A percentile compares a stretch with the other conserved stretches of the same genome.
Conservation (phyloP, 2,888 invertebrate genomes). For the Listrodromus nycthemerus region DNA sequence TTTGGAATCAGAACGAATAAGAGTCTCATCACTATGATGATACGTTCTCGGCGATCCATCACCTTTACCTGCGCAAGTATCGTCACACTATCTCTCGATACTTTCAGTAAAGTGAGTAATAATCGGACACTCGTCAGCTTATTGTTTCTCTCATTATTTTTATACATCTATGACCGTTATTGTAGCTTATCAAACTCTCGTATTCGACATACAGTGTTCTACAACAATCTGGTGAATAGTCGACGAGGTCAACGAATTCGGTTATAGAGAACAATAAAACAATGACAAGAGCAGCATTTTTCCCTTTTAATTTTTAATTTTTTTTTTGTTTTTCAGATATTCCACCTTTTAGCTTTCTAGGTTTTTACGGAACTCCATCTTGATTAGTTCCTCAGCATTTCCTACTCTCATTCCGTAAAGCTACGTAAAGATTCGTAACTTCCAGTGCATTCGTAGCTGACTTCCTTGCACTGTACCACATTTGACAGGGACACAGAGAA, state of each 20-base stretch:
- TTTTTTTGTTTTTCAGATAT: too few relatives aligned
- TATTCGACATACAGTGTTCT: conserved; percentile 70
- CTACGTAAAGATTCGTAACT: too few relatives aligned
- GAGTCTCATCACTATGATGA: conserved; percentile 59
- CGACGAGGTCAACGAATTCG: background rate
- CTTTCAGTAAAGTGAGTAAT: conserved; percentile 72
- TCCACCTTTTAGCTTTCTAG: too few relatives aligned
- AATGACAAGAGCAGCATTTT: background rate
- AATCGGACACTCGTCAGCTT: background rate
- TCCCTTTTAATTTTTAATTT: too few relatives aligned
- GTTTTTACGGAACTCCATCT: too few relatives aligned
- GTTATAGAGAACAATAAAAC: conserved; percentile 4
- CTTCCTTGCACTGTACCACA: too few relatives aligned
- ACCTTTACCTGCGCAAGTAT: conserved; percentile 73
- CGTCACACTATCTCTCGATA: conserved; percentile 72
- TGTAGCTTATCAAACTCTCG: conserved; percentile 70
- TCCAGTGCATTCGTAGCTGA: too few relatives aligned
- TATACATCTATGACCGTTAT: background rate
- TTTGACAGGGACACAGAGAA: too few relatives aligned
- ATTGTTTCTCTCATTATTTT: background rate
- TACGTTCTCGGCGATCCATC: conserved; percentile 72
- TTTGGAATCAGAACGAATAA: conserved; percentile 65
- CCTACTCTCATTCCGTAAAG: too few relatives aligned
- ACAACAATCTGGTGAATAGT: conserved; percentile 52
- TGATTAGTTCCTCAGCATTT: too few relatives aligned